These are phyloP conservation scores for Lycorma delicatula DNA, from an alignment of 1,140 invertebrate genomes.

Conservation along the genomic window DNA sequence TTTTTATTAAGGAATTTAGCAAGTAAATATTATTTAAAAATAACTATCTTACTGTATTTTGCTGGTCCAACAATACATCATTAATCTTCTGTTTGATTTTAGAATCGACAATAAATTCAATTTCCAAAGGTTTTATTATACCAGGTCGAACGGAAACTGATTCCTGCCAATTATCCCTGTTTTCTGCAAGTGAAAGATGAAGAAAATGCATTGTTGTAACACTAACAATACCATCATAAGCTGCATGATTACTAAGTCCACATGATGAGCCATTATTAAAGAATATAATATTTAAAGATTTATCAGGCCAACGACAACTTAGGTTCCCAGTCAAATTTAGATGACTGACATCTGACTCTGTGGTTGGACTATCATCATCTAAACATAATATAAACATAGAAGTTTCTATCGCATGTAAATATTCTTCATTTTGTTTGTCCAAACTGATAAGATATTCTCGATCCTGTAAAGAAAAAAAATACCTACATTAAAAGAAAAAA, in stretches of 20 bases:
- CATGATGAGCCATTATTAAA: slow-evolving; percentile 44
- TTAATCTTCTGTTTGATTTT: slow-evolving; percentile 4
- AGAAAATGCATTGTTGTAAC: slow-evolving; percentile 37
- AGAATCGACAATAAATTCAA: slow-evolving; percentile 24
- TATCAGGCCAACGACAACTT: slow-evolving; percentile 47
- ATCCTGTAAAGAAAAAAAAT: slow-evolving; percentile 35
- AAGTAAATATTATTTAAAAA: not conserved
- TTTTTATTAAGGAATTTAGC: too few relatives aligned
- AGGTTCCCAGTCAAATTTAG: slow-evolving; percentile 39
- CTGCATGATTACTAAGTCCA: slow-evolving; percentile 41
- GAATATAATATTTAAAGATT: slow-evolving; percentile 39
- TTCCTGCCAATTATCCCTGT: slow-evolving; percentile 34
- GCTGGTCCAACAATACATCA: slow-evolving; percentile 12
- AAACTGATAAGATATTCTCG: slow-evolving; percentile 43
- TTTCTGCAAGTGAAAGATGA: slow-evolving; percentile 28
- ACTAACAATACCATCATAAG: slow-evolving; percentile 47
- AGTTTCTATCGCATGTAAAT: slow-evolving; percentile 52
- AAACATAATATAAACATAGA: slow-evolving; percentile 50
- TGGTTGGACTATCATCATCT: slow-evolving; percentile 39
- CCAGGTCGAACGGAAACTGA: slow-evolving; percentile 31
- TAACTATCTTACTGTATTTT: slow-evolving; percentile 18
- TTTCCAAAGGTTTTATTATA: slow-evolving; percentile 5
- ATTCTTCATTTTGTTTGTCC: slow-evolving; percentile 48
- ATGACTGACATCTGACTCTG: slow-evolving; percentile 37
- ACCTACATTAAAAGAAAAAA: too few relatives aligned